Percentiles rank a stretch among this genome's conserved stretches.
These are phyloP conservation scores for Manis pentadactyla DNA, from an alignment of 2,797 vertebrate genomes.

Conservation along the genomic window DNA sequence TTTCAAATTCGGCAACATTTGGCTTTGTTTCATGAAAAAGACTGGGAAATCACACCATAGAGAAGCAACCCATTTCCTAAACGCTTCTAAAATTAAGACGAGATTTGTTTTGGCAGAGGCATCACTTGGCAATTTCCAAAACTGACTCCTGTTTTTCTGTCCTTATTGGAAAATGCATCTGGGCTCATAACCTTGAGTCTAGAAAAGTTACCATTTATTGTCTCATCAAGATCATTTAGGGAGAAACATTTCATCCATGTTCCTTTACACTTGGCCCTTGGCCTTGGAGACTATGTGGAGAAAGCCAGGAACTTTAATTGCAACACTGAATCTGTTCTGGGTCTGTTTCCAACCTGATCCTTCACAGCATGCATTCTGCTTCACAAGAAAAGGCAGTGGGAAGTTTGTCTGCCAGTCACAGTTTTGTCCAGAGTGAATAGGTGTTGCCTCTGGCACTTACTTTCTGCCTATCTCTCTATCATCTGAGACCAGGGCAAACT, in stretches of 20 bases:
- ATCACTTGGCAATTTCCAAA: conserved; percentile 42
- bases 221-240: conserved; percentile 36
- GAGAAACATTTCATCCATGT: conserved; percentile 36
- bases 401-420: not conserved
- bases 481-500: not conserved
- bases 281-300: not conserved
- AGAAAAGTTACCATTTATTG: not conserved
- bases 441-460: not conserved
- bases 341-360: not conserved
- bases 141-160: conserved; percentile 36
- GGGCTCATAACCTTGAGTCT: conserved; percentile 27
- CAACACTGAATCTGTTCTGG: not conserved
- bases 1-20: conserved; percentile 55
- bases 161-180: conserved; percentile 53
- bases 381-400: not conserved
- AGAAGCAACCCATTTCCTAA: conserved; percentile 12
- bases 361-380: not conserved
- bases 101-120: conserved; percentile 41
- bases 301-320: not conserved
- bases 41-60: not conserved
- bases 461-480: not conserved
- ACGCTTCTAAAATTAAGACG: conserved; percentile 44
- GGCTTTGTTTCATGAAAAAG: conserved; percentile 31
- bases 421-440: not conserved
- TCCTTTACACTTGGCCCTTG: conserved; percentile 30